Evolutionary conservation across 2,797 vertebrate species (phyloP).

Genomic region (Hoplostethus atlanticus): DNA sequence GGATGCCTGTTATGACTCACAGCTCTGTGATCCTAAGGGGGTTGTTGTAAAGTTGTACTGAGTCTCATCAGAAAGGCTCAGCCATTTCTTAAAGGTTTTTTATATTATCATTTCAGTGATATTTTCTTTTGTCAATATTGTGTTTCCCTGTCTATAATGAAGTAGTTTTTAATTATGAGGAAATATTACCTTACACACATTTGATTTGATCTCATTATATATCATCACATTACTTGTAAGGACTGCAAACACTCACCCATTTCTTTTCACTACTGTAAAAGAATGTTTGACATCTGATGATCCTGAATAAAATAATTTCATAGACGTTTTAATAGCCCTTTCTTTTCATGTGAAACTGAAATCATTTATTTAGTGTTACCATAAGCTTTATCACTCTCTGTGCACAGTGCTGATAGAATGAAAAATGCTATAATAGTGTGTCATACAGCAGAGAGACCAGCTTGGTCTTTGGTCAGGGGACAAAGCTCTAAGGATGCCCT

Average conservation of each 20-base stretch:
- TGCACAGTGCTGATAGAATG: neutral
- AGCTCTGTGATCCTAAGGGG: conserved; percentile 30
- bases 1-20: conserved; percentile 55
- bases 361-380: conserved; percentile 7
- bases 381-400: neutral
- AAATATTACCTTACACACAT: neutral
- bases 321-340: neutral
- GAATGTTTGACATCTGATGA: neutral
- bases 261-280: neutral
- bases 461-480: no score
- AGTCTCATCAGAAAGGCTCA: neutral
- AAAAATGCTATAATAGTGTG: no score
- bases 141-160: neutral
- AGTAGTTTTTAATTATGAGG: neutral
- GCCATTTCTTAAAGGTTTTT: neutral
- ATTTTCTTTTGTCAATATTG: neutral
- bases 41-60: conserved; percentile 9
- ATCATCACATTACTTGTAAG: neutral
- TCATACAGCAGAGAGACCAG: no score
- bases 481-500: no score
- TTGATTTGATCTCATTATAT: neutral
- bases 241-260: neutral
- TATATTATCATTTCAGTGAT: neutral
- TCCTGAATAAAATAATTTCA: conserved; percentile 19
- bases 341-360: neutral